Base-by-base conservation (phyloP, 2,797 vertebrate genomes). In the Urophycis tenuis region DNA sequence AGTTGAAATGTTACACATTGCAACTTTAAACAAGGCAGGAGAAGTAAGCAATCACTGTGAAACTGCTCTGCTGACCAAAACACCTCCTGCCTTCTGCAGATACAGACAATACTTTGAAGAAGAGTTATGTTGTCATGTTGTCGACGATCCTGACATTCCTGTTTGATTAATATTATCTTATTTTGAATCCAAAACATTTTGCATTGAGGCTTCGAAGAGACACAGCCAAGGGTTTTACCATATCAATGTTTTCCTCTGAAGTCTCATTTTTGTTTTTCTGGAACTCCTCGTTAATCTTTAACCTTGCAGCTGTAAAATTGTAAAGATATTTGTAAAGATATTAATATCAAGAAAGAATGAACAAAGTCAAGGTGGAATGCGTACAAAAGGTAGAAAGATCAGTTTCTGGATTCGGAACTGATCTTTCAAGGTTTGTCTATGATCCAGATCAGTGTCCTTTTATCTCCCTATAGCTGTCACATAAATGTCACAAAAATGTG, bases 281-380 rank as follows among this genome's bases (percentile, higher is more conserved):
- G 85, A 98, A 99, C 92, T 96, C 96, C 88, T 96, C 95, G 70
- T 99, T 99, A 90, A 99, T 97, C 89, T 95, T 95, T 87, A 92
- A 87, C 85, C 94, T 95, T 81, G 95, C 95, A 90, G 95, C 92
- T 94, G 80, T 45, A 49, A 22, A 11, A 6, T 7, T 22, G 69
- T 35, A 78, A 81, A 78, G 8, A 76, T 60, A 36, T n/a, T n/a
- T 14, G 25, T 41, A n/a, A 15, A 11, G 25, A 32, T 25, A 31
- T 29, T 41, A 22, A 34, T 33, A 64, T 34, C 14, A 25, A 75
- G 9, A 33, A 64, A 64, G 30, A n/a, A 67, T 35, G 71, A 8
- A 0, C 17, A 5, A 9, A 53, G 15, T 15, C 19, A 60, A n/a
- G 49, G 22, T n/a, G 9, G 5, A 19, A 60, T 60, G 41, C 41